phyloP scores from a whole-genome alignment of 2,113 vertebrate genomes.

The Corydoras maculifer region DNA sequence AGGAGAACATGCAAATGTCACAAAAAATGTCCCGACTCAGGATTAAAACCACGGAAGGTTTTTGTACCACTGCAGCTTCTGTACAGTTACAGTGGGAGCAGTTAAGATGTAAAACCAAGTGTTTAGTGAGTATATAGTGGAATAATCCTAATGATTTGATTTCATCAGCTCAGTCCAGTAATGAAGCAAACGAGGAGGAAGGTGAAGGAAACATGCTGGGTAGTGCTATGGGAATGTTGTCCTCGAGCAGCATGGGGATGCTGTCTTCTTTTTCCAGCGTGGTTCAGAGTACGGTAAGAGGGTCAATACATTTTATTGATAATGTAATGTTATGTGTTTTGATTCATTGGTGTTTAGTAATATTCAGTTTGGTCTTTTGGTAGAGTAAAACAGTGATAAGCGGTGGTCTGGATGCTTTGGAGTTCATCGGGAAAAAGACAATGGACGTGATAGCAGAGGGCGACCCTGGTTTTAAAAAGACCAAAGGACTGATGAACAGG shows the following conservation, averaged over 20 bases:
- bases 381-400: constrained; percentile 87
- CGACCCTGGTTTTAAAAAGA: constrained; percentile 93
- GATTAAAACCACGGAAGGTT: no score
- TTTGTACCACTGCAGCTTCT: no score
- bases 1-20: no score
- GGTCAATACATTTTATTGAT: neutral
- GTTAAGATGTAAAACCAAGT: no score
- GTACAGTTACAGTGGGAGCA: no score
- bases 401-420: constrained; percentile 90
- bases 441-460: constrained; percentile 98
- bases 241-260: constrained; percentile 75
- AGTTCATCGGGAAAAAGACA: constrained; percentile 98
- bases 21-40: no score
- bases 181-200: constrained; percentile 37
- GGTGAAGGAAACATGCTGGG: constrained; percentile 57
- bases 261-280: constrained; percentile 82
- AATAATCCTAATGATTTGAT: neutral
- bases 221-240: constrained; percentile 81
- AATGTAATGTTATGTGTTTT: neutral
- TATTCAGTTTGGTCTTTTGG: neutral
- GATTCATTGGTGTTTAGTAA: neutral
- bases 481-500: constrained; percentile 84
- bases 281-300: constrained; percentile 89
- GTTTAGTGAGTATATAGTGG: neutral
- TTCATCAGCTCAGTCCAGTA: constrained; percentile 50